Evolutionary conservation across 2,888 invertebrate genomes (phyloP), one percentile per base, ranked within the genome.

Genomic region (Panopea generosa): DNA sequence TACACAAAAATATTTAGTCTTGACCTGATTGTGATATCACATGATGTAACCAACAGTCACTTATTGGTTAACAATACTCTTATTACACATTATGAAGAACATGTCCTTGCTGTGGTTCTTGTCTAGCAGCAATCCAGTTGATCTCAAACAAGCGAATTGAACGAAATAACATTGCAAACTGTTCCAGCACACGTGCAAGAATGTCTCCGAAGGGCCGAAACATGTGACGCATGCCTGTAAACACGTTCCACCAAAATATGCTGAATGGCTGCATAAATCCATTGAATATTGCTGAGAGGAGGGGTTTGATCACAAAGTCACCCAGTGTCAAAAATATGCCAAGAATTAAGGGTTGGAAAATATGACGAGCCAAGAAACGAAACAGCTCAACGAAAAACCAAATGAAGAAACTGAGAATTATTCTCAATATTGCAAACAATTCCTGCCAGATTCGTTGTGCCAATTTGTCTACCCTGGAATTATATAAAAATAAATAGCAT

Each of bases 171-270:
- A 80, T 68, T 2, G 85, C 83, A 45, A 85, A 60, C 62, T 86
- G 83, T 26, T 71, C 52, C 26, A 84, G 67, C 45, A 84, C 62
- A 49, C 63, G 67, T 22, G 50, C 40, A 18, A 84, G 38, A 52
- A 86, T 85, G 9, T 84, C 82, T n/a, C 78, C 77, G 29, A 86
- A 61, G 9, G 86, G 86, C 11, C 74, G 53, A 60, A 84, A 84
- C 82, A 82, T 82, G 49, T 83, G 82, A n/a, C 82, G 59, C 57
- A 84, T 66, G 20, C 83, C 83, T 9, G 76, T 77, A 57, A 83
- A 84, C n/a, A 80, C 74, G 52, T 87, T 87, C 85, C 85, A 87
- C 50, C 78, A 62, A 60, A 86, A 86, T 20, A 84, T 79, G 63
- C 83, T 76, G 6, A 65, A 49, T 11, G 86, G 86, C 53, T 86